These are phyloP conservation scores for Lophotis ruficrista DNA, from an alignment of 2,113 vertebrate species.

Conservation along the genomic window DNA sequence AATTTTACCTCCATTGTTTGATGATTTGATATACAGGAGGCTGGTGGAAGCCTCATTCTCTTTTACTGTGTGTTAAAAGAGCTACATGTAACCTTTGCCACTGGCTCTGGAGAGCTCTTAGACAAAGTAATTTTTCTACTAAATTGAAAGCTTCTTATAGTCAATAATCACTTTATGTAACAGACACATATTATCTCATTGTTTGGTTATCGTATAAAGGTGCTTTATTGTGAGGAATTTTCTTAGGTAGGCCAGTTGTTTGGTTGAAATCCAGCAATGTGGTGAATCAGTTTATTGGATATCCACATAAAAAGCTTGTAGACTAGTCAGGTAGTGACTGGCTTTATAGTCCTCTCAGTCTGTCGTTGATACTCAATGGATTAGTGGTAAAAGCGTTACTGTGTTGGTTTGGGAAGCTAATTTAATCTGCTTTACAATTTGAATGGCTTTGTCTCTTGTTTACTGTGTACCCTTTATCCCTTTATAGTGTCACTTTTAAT, in stretches of 20 bases:
- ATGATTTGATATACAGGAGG: not conserved
- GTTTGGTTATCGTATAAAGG: constrained; percentile 52
- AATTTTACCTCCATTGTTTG: not conserved
- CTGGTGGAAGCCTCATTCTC: not conserved
- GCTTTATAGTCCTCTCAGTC: not conserved
- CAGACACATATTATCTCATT: constrained; percentile 12
- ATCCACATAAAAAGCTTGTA: not conserved
- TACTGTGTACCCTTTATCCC: not conserved
- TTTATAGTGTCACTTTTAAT: not conserved
- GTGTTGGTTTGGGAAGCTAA: not conserved
- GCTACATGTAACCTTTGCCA: constrained; percentile 41
- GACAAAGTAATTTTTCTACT: constrained; percentile 47
- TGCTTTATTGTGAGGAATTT: constrained; percentile 37
- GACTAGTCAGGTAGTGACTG: not conserved
- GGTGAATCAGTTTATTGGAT: constrained; percentile 10
- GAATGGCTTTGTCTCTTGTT: not conserved
- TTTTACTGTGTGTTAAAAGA: constrained; percentile 19
- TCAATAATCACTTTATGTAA: constrained; percentile 68
- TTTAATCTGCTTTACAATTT: not conserved
- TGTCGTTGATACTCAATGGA: not conserved
- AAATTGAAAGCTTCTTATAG: constrained; percentile 45
- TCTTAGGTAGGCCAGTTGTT: not conserved
- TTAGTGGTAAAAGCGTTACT: not conserved
- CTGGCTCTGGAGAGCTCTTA: constrained; percentile 15
- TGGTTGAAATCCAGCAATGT: constrained; percentile 27